Base-by-base conservation (phyloP, 2,888 invertebrate species). In the Heliconius charithonia region DNA sequence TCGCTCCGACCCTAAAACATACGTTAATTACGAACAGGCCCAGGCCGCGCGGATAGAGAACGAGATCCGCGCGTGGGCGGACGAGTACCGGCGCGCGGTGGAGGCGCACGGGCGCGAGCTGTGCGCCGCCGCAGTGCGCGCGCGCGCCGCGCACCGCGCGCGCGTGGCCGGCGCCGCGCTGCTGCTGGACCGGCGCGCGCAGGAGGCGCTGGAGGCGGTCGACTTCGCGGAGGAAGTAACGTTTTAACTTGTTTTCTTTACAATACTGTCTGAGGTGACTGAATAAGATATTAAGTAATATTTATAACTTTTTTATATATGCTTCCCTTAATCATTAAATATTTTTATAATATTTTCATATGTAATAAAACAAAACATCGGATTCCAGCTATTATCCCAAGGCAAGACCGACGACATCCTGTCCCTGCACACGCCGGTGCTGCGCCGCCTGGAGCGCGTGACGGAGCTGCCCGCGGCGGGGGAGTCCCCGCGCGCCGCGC, bases 331-430 rank as follows among this genome's bases (percentile, higher is more conserved):
- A 19, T 51, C 6, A 51, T 51, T 51, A 16, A 45, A 45, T 45
- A 45, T 45, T 45, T 16, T 45, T 4, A 45, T 16, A 41, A 41
- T 13, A 45, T 45, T 45, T 16, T 45, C 16, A 51, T 51, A 51
- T 51, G 19, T 51, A 51, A 19, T 51, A 51, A 51, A 19, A 51
- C 51, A 51, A 51, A 51, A 19, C 51, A 51, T 51, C 19, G 19
- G 0, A 81, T 78, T 22, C 13, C 92, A 96, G 89, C 92, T 97
- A 6, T 90, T 97, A 27, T 90, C 95, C 0, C 83, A 96, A 84
- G 97, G 96, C 0, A 96, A 96, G 1, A 96, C 97, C 84, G 96
- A 97, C 27, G 97, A 97, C 91, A 95, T 97, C 51, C 93, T 97
- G 1, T 96, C 96, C 25, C 96, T 97, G 77, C 95, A 96, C 77